A percentile compares a stretch with the other conserved stretches of the same genome.
phyloP scores from a whole-genome alignment of 2,888 invertebrate species.

The Rotaria magnacalcarata region DNA sequence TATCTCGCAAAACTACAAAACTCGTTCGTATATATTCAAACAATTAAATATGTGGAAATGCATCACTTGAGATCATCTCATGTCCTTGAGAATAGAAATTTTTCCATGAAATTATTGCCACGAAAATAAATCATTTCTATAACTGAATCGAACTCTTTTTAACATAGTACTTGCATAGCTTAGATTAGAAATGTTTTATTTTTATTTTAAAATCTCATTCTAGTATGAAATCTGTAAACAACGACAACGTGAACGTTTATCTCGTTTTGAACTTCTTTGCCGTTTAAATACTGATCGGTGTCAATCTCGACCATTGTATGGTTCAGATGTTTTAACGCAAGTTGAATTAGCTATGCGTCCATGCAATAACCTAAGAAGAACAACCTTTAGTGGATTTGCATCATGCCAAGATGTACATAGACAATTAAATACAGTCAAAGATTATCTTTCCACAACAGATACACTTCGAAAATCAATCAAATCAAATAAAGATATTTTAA shows the following conservation, averaged over 20 bases:
- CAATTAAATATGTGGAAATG: too few species aligned
- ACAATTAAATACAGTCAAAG: neutral
- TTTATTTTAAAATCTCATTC: neutral
- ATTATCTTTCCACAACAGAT: slow-evolving; percentile 19
- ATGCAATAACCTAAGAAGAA: neutral
- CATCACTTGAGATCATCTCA: too few species aligned
- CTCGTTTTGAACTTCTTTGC: neutral
- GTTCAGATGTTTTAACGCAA: neutral
- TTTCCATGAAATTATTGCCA: too few species aligned
- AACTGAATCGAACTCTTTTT: too few species aligned
- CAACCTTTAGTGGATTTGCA: neutral
- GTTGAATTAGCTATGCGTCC: neutral
- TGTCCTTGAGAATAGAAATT: too few species aligned
- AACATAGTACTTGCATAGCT: too few species aligned
- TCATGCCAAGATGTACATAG: neutral
- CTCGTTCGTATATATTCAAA: too few species aligned
- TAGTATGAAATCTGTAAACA: slow-evolving; percentile 33
- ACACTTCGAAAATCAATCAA: slow-evolving; percentile 61
- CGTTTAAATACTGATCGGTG: slow-evolving; percentile 30
- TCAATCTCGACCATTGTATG: neutral
- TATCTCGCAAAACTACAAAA: too few species aligned
- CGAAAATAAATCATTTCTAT: too few species aligned
- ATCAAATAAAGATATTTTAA: neutral
- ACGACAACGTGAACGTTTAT: slow-evolving; percentile 8
- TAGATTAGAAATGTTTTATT: too few species aligned